These are phyloP conservation scores for Lacerta agilis DNA, from an alignment of 2,797 vertebrate genomes.

Conservation along the genomic window DNA sequence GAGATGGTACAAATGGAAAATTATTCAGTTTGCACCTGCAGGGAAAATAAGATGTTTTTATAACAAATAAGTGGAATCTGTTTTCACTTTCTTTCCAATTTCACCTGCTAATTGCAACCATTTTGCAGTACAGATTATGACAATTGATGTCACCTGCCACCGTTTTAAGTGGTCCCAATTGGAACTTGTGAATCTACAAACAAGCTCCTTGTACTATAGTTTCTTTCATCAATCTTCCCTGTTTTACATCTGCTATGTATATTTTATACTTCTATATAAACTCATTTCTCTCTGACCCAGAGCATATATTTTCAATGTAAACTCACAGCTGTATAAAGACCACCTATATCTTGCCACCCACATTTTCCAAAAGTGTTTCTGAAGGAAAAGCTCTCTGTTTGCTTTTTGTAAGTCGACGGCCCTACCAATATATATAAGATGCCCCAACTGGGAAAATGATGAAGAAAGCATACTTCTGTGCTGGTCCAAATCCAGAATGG, in stretches of 20 bases:
- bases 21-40: neutral
- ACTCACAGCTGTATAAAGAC: slow-evolving; percentile 11
- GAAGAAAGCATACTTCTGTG: slow-evolving; percentile 2
- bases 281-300: slow-evolving; percentile 4
- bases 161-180: neutral
- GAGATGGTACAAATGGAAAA: slow-evolving; percentile 26
- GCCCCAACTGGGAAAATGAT: slow-evolving; percentile 22
- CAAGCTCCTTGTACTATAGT: slow-evolving; percentile 5
- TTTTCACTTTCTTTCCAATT: slow-evolving; percentile 24
- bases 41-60: neutral
- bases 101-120: slow-evolving; percentile 2
- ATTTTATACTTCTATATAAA: neutral
- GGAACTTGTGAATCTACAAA: slow-evolving; percentile 23
- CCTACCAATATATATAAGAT: neutral
- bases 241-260: neutral
- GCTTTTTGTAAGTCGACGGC: slow-evolving; percentile 1
- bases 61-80: neutral
- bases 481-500: slow-evolving; percentile 29
- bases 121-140: slow-evolving; percentile 12
- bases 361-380: slow-evolving; percentile 26
- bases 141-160: slow-evolving; percentile 26
- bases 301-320: slow-evolving; percentile 30
- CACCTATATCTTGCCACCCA: slow-evolving; percentile 16
- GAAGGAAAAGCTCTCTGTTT: neutral
- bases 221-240: slow-evolving; percentile 21